phyloP scores from a whole-genome alignment of 2,113 vertebrate species.

The Hucho hucho region DNA sequence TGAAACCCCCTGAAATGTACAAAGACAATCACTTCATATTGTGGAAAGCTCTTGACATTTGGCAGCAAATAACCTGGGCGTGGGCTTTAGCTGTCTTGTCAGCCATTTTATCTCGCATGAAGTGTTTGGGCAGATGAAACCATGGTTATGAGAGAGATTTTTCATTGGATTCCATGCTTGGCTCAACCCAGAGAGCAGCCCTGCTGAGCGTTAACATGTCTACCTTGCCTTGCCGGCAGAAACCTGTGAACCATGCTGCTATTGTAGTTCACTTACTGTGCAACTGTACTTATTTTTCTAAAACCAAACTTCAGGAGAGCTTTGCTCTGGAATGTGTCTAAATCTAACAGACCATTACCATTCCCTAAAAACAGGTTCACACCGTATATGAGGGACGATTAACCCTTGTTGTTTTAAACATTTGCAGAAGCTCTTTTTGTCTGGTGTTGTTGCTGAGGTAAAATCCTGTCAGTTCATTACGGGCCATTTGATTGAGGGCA shows the following conservation, averaged over 20 bases:
- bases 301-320: constrained; percentile 42
- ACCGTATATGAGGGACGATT: not conserved
- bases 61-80: not conserved
- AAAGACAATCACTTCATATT: not conserved
- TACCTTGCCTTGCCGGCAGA: constrained; percentile 37
- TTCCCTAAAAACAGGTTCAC: not conserved
- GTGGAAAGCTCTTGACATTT: not conserved
- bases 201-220: constrained; percentile 26
- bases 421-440: not conserved
- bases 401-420: not conserved
- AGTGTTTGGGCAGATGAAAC: constrained; percentile 25
- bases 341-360: not conserved
- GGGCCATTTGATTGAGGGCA: not conserved
- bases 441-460: not conserved
- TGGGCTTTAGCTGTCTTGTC: constrained; percentile 27
- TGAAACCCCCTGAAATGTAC: not conserved
- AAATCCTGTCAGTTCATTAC: not conserved
- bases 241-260: constrained; percentile 46
- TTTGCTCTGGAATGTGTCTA: constrained; percentile 10
- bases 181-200: constrained; percentile 20
- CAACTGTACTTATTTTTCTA: constrained; percentile 9
- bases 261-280: constrained; percentile 26
- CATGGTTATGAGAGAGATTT: constrained; percentile 17
- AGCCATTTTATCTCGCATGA: constrained; percentile 22
- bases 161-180: constrained; percentile 35